Percentiles rank a stretch among this genome's conserved stretches.
Evolutionary conservation across 2,888 invertebrate genomes (phyloP).

Genomic region (Protonemura montana): DNA sequence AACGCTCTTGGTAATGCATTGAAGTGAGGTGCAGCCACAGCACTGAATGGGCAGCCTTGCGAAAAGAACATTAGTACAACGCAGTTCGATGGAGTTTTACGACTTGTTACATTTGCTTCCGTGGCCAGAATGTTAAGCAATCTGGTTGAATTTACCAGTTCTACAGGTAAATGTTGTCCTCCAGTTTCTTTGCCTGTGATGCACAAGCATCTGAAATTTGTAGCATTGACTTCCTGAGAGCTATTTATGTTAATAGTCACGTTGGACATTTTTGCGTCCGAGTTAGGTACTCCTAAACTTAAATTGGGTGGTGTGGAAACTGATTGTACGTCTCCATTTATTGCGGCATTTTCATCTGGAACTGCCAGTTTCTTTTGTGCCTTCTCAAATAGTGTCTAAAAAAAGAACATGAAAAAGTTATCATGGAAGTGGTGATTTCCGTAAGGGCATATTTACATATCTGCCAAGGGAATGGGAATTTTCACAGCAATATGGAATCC

Average conservation of each 20-base stretch:
- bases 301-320: background rate
- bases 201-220: conserved; percentile 41
- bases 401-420: background rate
- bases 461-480: too few relatives aligned
- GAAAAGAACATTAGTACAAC: conserved; percentile 89
- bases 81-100: conserved; percentile 71
- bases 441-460: too few relatives aligned
- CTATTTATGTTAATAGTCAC: conserved; percentile 38
- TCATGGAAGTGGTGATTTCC: background rate
- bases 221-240: conserved; percentile 42
- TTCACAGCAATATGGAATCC: too few relatives aligned
- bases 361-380: conserved; percentile 22
- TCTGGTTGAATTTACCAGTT: conserved; percentile 74
- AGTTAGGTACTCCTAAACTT: background rate
- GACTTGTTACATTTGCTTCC: conserved; percentile 70
- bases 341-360: conserved; percentile 27
- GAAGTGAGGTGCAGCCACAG: conserved; percentile 86
- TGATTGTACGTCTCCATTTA: conserved; percentile 22
- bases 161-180: conserved; percentile 43
- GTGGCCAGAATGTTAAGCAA: conserved; percentile 71
- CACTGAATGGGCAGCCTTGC: conserved; percentile 88
- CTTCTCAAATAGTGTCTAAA: conserved; percentile 2
- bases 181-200: conserved; percentile 43
- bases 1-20: conserved; percentile 90
- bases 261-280: background rate